Percentiles rank a stretch among this genome's conserved stretches.
Conservation (phyloP, 1,140 invertebrate genomes). For the Harpegnathos saltator region DNA sequence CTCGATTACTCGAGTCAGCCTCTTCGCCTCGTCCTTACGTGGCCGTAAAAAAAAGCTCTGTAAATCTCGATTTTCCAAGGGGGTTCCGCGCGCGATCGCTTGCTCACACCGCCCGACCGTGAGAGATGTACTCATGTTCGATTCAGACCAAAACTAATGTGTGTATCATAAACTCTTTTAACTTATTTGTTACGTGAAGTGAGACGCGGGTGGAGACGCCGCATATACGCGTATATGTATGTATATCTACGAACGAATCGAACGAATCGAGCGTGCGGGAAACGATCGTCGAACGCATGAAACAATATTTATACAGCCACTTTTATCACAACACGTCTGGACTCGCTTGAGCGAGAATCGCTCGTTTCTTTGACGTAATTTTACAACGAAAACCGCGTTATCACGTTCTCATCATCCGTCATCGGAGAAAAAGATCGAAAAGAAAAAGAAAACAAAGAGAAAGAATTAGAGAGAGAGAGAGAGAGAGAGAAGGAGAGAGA, state of each 20-base stretch:
- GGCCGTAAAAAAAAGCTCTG: neutral
- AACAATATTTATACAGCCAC: constrained; percentile 8
- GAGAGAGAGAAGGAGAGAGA: no score
- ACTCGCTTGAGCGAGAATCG: constrained; percentile 24
- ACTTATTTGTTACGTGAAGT: constrained; percentile 82
- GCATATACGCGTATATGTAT: constrained; percentile 18
- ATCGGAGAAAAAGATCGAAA: neutral
- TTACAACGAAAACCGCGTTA: constrained; percentile 55
- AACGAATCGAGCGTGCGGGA: constrained; percentile 27
- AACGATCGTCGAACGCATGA: constrained; percentile 16
- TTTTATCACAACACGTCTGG: neutral
- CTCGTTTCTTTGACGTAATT: constrained; percentile 49
- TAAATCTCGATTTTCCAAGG: neutral
- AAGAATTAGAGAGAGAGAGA: no score
- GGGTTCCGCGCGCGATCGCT: neutral
- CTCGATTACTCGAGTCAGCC: no score
- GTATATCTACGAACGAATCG: no score
- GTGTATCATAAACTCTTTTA: constrained; percentile 84
- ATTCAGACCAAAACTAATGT: constrained; percentile 72
- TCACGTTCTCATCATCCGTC: constrained; percentile 27
- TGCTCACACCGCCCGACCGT: neutral
- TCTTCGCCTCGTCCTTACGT: neutral
- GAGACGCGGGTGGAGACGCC: constrained; percentile 70
- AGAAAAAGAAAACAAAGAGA: neutral
- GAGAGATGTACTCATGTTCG: constrained; percentile 64